A percentile compares a stretch with the other conserved stretches of the same genome.
Evolutionary conservation across 2,888 invertebrate genomes (phyloP).

Genomic region (Drosophila nr. perissopoda): DNA sequence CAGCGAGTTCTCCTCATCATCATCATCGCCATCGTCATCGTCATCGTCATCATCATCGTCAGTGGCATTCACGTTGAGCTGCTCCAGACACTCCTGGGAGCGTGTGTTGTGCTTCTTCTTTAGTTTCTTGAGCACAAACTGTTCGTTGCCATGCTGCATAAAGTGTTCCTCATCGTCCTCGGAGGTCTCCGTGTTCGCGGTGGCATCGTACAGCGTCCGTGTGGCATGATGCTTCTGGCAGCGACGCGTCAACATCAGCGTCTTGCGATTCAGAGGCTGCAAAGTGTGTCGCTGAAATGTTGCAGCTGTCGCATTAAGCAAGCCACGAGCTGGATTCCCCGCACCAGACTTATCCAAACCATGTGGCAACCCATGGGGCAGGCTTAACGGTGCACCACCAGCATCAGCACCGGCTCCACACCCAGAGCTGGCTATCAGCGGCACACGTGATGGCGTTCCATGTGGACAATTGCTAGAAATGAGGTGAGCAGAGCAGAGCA

Average conservation of each 20-base stretch:
- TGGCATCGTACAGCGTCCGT: slow-evolving; percentile 65
- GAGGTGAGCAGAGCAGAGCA: slow-evolving; percentile 24
- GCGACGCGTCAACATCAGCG: slow-evolving; percentile 61
- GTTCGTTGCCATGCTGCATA: slow-evolving; percentile 73
- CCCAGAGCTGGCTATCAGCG: slow-evolving; percentile 87
- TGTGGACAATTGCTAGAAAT: slow-evolving; percentile 85
- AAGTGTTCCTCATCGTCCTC: slow-evolving; percentile 80
- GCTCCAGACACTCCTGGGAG: slow-evolving; percentile 49
- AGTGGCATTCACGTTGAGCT: slow-evolving; percentile 10
- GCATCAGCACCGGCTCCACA: slow-evolving; percentile 28
- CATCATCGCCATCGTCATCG: slow-evolving; percentile 38
- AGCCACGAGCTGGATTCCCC: slow-evolving; percentile 58
- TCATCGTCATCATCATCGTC: slow-evolving; percentile 2
- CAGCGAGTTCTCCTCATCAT: slow-evolving; percentile 52
- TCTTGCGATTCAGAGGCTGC: slow-evolving; percentile 72
- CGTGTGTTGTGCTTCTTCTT: slow-evolving; percentile 30
- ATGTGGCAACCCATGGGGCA: slow-evolving; percentile 44
- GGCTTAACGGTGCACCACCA: slow-evolving; percentile 29
- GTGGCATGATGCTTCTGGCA: slow-evolving; percentile 71
- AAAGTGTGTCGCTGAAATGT: slow-evolving; percentile 78
- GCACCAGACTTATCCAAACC: slow-evolving; percentile 30
- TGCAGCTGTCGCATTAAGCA: slow-evolving; percentile 76
- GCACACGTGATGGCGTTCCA: slow-evolving; percentile 91
- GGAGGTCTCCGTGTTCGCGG: slow-evolving; percentile 77
- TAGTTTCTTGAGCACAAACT: slow-evolving; percentile 72